Evolutionary conservation across 37 sponge, comb jelly and placozoan species (phyloP).

Genomic region (Eunapius fragilis): DNA sequence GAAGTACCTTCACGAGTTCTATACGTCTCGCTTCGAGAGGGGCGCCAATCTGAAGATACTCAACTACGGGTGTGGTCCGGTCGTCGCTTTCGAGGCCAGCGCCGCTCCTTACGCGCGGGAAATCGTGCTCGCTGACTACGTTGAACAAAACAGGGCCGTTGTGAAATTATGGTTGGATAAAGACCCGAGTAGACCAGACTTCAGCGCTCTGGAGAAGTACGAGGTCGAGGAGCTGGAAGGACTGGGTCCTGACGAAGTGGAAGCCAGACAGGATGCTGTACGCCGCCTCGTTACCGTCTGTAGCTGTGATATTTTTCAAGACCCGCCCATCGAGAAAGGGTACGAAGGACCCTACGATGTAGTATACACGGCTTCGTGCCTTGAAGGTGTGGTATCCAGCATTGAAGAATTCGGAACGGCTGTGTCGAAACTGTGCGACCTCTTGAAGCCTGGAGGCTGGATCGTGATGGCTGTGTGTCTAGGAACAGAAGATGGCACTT

Average conservation of each 20-base stretch:
- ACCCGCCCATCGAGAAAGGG: constrained; percentile 2
- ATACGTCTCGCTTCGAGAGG: not conserved
- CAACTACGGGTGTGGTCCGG: constrained; percentile 37
- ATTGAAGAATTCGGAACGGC: too few relatives aligned
- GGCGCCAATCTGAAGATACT: constrained; percentile 22
- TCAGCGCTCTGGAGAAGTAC: constrained; percentile 10
- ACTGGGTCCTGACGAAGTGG: not conserved
- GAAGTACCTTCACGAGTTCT: not conserved
- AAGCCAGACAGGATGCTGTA: constrained; percentile 1
- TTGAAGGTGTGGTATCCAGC: too few relatives aligned
- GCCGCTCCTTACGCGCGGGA: constrained; percentile 25
- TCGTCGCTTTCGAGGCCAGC: constrained; percentile 7
- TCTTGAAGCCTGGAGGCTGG: too few relatives aligned
- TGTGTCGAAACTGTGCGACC: too few relatives aligned
- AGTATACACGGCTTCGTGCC: constrained; percentile 2
- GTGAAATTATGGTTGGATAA: constrained; percentile 17
- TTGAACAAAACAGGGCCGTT: not conserved
- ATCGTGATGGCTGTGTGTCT: too few relatives aligned
- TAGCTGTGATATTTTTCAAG: constrained; percentile 23
- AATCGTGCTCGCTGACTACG: constrained; percentile 53
- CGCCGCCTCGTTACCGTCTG: constrained; percentile 24
- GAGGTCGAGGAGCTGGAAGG: constrained; percentile 41
- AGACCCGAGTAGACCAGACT: constrained; percentile 21
- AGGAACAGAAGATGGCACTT: too few relatives aligned
- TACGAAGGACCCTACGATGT: constrained; percentile 38